Conservation (phyloP, 2,888 invertebrate genomes). For the Orthonevra nobilis region DNA sequence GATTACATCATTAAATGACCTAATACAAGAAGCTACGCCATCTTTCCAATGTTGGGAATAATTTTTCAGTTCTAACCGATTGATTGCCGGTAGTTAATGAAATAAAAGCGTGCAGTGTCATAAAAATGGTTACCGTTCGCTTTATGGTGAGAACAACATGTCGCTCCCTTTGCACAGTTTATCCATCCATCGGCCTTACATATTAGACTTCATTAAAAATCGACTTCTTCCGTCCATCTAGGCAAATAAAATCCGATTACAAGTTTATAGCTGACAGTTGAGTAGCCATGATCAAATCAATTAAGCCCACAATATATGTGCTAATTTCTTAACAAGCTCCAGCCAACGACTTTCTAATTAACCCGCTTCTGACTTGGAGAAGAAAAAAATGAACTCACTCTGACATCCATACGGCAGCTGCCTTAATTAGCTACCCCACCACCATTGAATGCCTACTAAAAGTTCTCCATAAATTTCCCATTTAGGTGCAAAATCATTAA, state of each 20-base stretch:
- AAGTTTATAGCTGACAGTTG: constrained; percentile 51
- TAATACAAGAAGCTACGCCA: too few relatives aligned
- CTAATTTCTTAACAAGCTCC: constrained; percentile 56
- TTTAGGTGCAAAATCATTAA: constrained; percentile 65
- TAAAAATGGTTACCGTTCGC: constrained; percentile 26
- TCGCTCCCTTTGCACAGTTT: constrained; percentile 7
- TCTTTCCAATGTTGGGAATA: too few relatives aligned
- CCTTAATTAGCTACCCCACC: constrained; percentile 47
- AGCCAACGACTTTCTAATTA: constrained; percentile 49
- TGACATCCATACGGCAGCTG: constrained; percentile 12
- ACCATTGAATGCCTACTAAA: constrained; percentile 31
- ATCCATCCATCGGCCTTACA: constrained; percentile 22
- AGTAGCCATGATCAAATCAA: constrained; percentile 47
- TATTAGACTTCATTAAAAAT: constrained; percentile 30
- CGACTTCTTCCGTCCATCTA: constrained; percentile 40
- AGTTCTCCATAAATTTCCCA: constrained; percentile 54
- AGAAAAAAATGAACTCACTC: constrained; percentile 6
- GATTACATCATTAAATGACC: too few relatives aligned
- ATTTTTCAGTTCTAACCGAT: too few relatives aligned
- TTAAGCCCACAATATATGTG: constrained; percentile 46
- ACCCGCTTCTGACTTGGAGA: constrained; percentile 2
- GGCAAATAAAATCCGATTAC: constrained; percentile 38
- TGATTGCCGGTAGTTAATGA: too few relatives aligned
- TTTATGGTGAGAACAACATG: constrained; percentile 35
- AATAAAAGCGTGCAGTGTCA: too few relatives aligned